Base-by-base conservation (phyloP, 1,140 invertebrate species). In the Orussus abietinus region DNA sequence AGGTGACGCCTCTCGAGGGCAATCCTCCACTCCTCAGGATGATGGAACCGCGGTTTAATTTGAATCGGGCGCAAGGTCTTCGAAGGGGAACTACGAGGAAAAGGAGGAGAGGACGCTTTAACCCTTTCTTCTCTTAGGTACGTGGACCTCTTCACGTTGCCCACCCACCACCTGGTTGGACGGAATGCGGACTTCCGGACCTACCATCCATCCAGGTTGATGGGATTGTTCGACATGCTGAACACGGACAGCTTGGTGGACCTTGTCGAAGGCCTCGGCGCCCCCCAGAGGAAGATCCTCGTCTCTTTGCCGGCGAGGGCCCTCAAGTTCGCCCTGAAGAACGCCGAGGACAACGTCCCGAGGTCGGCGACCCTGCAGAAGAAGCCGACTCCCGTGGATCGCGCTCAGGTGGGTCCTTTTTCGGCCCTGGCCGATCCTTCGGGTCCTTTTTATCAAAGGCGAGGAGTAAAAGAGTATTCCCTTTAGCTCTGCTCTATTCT, bases 161-260 rank as follows among this genome's bases (percentile, higher is more conserved):
- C 84, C 20, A 86, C 83, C 6, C 77, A 86, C 44, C 83, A 82
- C 28, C 59, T 89, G 55, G 78, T 80, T 0, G 71, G 80, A 29
- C 74, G 77, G 30, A 78, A 80, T 39, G 80, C 81, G 49, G 70
- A 51, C 4, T 69, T 66, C 41, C 57, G 78, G 45, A 83, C 85
- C 1, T 88, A 82, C 58, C 86, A 89, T 64, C 85, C 84, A 0
- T 85, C 84, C 52, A 68, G 85, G 41, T 64, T 88, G 42, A 88
- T 86, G 66, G 86, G 86, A 3, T 59, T 86, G 13, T 85, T 83
- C 66, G 86, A 88, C 53, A 82, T 88, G 74, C 77, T 85, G 45
- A 89, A 89, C 52, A 82, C 84, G 37, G 86, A 90, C 62, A 87
- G 84, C 15, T 69, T 88, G 17, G 78, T 89, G 19, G 86, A 90